A percentile compares a stretch with the other conserved stretches of the same genome.
These are phyloP conservation scores for Beris chalybata DNA, from an alignment of 2,888 invertebrate genomes.

Conservation along the genomic window DNA sequence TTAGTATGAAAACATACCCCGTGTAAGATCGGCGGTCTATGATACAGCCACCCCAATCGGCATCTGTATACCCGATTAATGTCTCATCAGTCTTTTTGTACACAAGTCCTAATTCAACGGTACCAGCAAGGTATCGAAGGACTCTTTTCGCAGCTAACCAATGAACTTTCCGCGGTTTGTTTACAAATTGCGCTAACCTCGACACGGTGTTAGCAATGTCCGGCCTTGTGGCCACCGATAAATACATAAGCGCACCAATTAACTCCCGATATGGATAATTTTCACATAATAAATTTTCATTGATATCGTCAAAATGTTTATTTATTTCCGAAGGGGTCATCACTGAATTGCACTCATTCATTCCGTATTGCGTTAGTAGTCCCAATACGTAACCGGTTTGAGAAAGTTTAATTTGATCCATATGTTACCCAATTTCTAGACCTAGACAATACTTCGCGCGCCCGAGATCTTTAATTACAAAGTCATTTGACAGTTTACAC, in stretches of 20 bases:
- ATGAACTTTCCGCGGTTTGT: neutral
- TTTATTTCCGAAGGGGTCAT: slow-evolving; percentile 32
- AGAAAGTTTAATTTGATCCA: slow-evolving; percentile 24
- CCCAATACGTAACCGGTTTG: slow-evolving; percentile 33
- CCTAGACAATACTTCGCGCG: slow-evolving; percentile 37
- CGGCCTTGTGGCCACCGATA: neutral
- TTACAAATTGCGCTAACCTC: neutral
- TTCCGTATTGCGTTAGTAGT: slow-evolving; percentile 30
- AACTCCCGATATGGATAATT: neutral
- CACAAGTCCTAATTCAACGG: neutral
- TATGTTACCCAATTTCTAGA: slow-evolving; percentile 33
- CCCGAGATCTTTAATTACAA: slow-evolving; percentile 31
- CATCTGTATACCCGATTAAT: neutral
- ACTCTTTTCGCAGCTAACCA: neutral
- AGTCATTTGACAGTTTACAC: slow-evolving; percentile 15
- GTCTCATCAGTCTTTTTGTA: neutral
- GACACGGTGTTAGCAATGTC: neutral
- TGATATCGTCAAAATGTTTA: slow-evolving; percentile 10
- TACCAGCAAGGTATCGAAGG: neutral
- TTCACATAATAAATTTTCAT: neutral
- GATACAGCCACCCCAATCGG: neutral
- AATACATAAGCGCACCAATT: neutral
- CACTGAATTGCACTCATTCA: slow-evolving; percentile 30
- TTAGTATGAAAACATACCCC: neutral
- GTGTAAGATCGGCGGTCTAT: neutral